A percentile compares a stretch with the other conserved stretches of the same genome.
Evolutionary conservation across 2,888 invertebrate species (phyloP).

Genomic region (Eupithecia dodoneata): DNA sequence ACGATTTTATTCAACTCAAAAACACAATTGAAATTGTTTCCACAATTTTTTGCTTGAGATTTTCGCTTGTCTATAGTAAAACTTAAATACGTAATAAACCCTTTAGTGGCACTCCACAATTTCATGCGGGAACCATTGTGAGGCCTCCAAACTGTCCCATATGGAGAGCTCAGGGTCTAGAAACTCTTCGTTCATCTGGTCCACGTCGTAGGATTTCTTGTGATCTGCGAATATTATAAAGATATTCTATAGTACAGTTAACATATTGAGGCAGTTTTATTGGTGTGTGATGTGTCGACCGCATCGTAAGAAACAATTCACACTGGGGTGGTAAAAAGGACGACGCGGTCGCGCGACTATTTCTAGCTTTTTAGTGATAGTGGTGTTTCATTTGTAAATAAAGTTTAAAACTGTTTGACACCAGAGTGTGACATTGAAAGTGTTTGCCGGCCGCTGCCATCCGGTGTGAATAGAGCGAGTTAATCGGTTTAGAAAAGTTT

Average conservation of each 20-base stretch:
- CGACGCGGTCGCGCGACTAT: no score
- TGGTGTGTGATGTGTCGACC: background rate
- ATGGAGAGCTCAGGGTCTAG: slow-evolving; percentile 90
- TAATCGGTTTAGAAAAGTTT: no score
- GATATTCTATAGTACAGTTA: background rate
- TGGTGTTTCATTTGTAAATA: no score
- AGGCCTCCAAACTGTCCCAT: slow-evolving; percentile 92
- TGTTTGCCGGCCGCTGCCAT: no score
- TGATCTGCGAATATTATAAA: slow-evolving; percentile 83
- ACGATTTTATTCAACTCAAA: background rate
- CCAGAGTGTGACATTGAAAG: no score
- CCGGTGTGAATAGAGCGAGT: no score
- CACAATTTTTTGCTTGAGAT: background rate
- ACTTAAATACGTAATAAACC: background rate
- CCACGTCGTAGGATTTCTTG: slow-evolving; percentile 88
- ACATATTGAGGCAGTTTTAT: background rate
- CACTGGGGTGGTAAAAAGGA: no score
- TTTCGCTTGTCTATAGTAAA: background rate
- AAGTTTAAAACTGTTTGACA: no score
- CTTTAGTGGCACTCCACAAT: slow-evolving; percentile 81
- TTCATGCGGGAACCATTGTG: slow-evolving; percentile 93
- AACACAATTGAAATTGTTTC: background rate
- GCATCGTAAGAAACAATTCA: no score
- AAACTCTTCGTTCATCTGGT: slow-evolving; percentile 90
- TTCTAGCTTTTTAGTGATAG: no score